Percentiles rank a stretch among this genome's conserved stretches.
Conservation (phyloP, 2,888 invertebrate species). For the Tenthredo livida region DNA sequence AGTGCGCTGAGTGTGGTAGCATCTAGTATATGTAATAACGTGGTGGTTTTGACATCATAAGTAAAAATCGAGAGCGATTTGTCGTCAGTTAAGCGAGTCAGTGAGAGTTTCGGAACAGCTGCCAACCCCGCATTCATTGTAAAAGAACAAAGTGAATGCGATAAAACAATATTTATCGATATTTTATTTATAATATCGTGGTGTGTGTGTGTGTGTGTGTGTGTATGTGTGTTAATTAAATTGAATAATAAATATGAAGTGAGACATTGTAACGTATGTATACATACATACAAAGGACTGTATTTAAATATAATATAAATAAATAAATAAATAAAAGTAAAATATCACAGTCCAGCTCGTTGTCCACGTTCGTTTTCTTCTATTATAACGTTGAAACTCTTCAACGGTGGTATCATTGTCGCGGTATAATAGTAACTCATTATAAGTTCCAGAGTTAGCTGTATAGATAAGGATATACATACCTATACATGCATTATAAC, state of each 20-base stretch:
- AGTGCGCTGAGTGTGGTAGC: background rate
- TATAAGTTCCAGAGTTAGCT: background rate
- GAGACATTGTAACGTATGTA: background rate
- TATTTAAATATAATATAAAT: background rate
- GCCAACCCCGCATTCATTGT: background rate
- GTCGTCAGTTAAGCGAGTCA: background rate
- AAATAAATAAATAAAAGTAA: background rate
- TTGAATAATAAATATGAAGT: background rate
- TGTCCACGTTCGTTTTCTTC: background rate
- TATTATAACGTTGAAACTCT: background rate
- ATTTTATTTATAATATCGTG: background rate
- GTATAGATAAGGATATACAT: background rate
- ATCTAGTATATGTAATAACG: background rate
- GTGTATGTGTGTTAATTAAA: background rate
- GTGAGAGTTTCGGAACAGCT: slow-evolving; percentile 15
- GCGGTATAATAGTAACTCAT: background rate
- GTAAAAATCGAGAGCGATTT: slow-evolving; percentile 20
- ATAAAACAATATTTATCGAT: background rate
- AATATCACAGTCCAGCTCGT: background rate
- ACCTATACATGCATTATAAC: background rate
- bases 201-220: background rate
- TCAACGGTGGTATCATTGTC: slow-evolving; percentile 17
- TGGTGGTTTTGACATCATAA: background rate
- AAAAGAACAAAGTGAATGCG: background rate
- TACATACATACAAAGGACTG: background rate